Base-by-base conservation (phyloP, 2,113 vertebrate genomes). In the Archilochus colubris region DNA sequence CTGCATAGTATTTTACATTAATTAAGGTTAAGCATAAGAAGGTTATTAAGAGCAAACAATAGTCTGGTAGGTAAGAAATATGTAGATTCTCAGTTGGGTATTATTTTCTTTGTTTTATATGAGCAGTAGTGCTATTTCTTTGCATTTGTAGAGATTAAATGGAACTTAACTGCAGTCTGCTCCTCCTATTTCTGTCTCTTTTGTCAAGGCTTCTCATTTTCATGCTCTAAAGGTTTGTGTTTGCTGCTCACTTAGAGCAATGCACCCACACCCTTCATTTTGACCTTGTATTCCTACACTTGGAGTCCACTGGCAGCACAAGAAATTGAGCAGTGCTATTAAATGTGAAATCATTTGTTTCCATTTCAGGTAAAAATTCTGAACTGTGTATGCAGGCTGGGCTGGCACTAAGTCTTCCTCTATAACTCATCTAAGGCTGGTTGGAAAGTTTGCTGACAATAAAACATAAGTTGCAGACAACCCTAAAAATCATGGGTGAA, bases 51-150 rank as follows among this genome's bases (percentile, higher is more conserved):
- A 72, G 43, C 31, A 21, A 59, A 82, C 82, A 78, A 38, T 3
- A 11, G 2, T 22, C 43, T 36, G 1, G 36, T 48, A 55, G 27
- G 21, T 59, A 53, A 63, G 33, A 84, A 89, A 84, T 38, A 28
- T 0, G 0, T 28, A 11, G 14, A 9, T 44, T 44, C 48, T 59
- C 10, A 51, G 20, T 58, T 38, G 25, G 19, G 1, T 69, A 6
- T 83, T 77, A 23, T 72, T 79, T 91, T 55, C 31, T 81, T 81
- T 58, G 20, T 54, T 67, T 74, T 61, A 6, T 13, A 51, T 14
- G 22, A 91, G 21, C 18, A 58, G 7, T 11, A 30, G 57, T 55
- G 58, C 70, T n/a, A 27, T 61, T 31, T 58, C 17, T 43, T 79
- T 75, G 20, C 31, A 51, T 84, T 63, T 53, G 33, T 46, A 38